A percentile compares a stretch with the other conserved stretches of the same genome.
phyloP scores from a whole-genome alignment of 2,797 vertebrate genomes.

The Melanotaenia nigrans region DNA sequence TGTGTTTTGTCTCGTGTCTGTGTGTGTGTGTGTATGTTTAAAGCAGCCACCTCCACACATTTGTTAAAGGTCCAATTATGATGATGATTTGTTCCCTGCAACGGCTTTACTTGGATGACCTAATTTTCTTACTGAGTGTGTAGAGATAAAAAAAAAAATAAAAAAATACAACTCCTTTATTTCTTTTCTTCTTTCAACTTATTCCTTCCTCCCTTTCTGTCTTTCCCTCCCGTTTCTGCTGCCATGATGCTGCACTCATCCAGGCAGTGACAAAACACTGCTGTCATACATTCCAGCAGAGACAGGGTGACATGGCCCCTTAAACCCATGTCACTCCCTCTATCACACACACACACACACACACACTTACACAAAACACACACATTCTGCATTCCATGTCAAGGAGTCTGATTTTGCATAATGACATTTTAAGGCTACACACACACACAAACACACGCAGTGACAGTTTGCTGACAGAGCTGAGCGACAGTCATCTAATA shows the following conservation, averaged over 20 bases:
- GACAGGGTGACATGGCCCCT: constrained; percentile 69
- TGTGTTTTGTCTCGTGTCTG: constrained; percentile 33
- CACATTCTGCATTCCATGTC: constrained; percentile 35
- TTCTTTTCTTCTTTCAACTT: constrained; percentile 21
- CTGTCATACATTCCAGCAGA: constrained; percentile 76
- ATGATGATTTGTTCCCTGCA: constrained; percentile 78
- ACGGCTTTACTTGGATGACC: constrained; percentile 79
- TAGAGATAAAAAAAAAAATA: constrained; percentile 37
- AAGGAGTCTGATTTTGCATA: constrained; percentile 47
- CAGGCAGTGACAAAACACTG: constrained; percentile 66
- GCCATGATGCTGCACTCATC: constrained; percentile 73
- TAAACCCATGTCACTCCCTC: constrained; percentile 65
- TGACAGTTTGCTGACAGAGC: constrained; percentile 41
- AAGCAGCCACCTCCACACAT: constrained; percentile 69
- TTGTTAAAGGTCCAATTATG: constrained; percentile 82
- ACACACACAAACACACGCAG: constrained; percentile 8
- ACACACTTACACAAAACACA: constrained; percentile 25
- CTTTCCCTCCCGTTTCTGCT: constrained; percentile 53
- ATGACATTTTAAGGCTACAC: constrained; percentile 42
- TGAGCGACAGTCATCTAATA: constrained; percentile 37
- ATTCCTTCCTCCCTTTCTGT: constrained; percentile 14
- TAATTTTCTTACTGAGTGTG: constrained; percentile 77
- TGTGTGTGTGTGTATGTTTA: constrained; percentile 34
- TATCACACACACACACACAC: constrained; percentile 28
- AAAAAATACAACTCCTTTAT: constrained; percentile 12